phyloP scores from a whole-genome alignment of 2,797 vertebrate species.

The Leptoclinus maculatus region DNA sequence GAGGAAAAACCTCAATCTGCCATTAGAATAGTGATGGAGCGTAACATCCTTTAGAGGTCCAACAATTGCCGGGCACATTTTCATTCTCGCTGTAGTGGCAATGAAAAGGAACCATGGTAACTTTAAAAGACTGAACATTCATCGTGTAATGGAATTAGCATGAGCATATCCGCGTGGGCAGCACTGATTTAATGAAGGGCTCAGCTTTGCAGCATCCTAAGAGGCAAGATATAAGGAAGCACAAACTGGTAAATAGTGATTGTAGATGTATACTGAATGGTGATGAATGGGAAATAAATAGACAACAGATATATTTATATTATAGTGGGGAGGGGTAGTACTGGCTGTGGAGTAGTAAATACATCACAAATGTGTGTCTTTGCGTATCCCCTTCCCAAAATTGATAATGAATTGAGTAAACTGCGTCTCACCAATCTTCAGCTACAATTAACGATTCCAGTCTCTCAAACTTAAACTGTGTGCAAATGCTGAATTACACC shows the following conservation, averaged over 20 bases:
- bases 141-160: conserved; percentile 59
- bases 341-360: neutral
- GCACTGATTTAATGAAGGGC: conserved; percentile 50
- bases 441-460: neutral
- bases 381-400: neutral
- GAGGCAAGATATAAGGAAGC: conserved; percentile 12
- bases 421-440: neutral
- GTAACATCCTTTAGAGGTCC: conserved; percentile 63
- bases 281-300: conserved; percentile 6
- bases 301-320: conserved; percentile 1
- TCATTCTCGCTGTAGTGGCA: conserved; percentile 56
- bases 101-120: conserved; percentile 66
- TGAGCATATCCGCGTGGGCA: conserved; percentile 31
- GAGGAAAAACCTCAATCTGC: conserved; percentile 54
- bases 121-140: conserved; percentile 61
- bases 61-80: conserved; percentile 57
- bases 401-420: neutral
- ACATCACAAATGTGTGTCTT: neutral
- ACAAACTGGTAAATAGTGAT: conserved; percentile 11
- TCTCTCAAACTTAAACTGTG: conserved; percentile 4
- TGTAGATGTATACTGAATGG: neutral
- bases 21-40: conserved; percentile 70
- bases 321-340: neutral
- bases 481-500: neutral
- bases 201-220: conserved; percentile 29